Evolutionary conservation across 2,888 invertebrate genomes (phyloP).

Genomic region (Formica aserva): DNA sequence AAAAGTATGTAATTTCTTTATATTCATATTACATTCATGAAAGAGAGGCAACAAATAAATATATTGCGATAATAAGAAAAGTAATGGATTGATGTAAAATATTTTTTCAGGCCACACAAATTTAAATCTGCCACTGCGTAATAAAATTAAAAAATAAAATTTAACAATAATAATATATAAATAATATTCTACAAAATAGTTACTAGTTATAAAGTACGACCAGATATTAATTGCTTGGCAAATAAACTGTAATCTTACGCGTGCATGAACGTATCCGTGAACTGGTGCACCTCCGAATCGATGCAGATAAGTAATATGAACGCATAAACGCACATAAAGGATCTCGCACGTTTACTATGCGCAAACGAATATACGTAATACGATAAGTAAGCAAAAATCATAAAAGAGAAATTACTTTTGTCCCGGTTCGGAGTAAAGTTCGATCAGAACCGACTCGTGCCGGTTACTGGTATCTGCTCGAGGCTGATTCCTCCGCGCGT

Average conservation of each 20-base stretch:
- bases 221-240: not conserved
- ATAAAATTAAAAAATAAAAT: not conserved
- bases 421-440: conserved; percentile 72
- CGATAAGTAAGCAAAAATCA: conserved; percentile 32
- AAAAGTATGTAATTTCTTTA: too few species aligned
- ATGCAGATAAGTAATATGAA: not conserved
- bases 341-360: not conserved
- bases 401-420: conserved; percentile 37
- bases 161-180: not conserved
- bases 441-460: conserved; percentile 65
- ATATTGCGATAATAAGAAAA: not conserved
- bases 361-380: too few species aligned
- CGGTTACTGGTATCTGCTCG: conserved; percentile 53
- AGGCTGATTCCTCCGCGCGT: conserved; percentile 41
- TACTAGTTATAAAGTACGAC: too few species aligned
- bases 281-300: not conserved
- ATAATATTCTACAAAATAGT: not conserved
- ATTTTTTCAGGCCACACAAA: not conserved
- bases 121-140: not conserved
- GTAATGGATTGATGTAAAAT: not conserved
- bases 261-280: not conserved
- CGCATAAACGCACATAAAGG: not conserved
- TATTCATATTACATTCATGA: too few species aligned
- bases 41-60: not conserved
- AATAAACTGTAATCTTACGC: conserved; percentile 11